Evolutionary conservation across 2,797 vertebrate species (phyloP).

Genomic region (Cyclopterus lumpus): DNA sequence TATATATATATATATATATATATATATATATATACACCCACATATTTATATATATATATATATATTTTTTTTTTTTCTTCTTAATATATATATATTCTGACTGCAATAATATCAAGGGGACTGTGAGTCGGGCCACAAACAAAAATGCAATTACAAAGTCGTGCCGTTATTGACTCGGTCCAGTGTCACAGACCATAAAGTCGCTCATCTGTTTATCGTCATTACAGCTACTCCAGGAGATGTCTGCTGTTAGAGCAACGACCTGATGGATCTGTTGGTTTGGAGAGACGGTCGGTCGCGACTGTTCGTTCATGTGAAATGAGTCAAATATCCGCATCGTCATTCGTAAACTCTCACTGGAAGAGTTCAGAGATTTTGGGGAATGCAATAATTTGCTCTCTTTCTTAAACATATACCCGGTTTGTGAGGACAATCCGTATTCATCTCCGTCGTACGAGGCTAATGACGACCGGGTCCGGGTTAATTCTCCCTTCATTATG

Average conservation of each 20-base stretch:
- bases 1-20: no score
- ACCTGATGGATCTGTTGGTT: conserved; percentile 27
- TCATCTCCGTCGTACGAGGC: no score
- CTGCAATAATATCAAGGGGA: conserved; percentile 16
- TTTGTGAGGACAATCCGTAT: no score
- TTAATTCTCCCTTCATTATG: conserved; percentile 34
- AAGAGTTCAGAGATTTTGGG: background rate
- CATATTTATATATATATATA: no score
- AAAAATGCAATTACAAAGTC: conserved; percentile 47
- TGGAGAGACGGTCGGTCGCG: background rate
- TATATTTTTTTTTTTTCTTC: no score
- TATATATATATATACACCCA: no score
- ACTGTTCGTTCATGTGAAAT: conserved; percentile 15
- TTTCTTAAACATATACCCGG: no score
- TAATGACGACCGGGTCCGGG: conserved; percentile 1
- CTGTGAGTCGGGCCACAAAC: conserved; percentile 28
- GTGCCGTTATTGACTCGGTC: conserved; percentile 38
- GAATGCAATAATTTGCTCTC: background rate
- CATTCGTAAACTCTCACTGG: background rate
- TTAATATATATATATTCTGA: background rate
- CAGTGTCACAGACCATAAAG: conserved; percentile 38
- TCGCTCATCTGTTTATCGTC: conserved; percentile 38
- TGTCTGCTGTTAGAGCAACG: conserved; percentile 26
- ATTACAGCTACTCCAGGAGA: conserved; percentile 23
- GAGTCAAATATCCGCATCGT: background rate